phyloP scores from a whole-genome alignment of 2,797 vertebrate genomes.

The Lithobates sylvaticus region DNA sequence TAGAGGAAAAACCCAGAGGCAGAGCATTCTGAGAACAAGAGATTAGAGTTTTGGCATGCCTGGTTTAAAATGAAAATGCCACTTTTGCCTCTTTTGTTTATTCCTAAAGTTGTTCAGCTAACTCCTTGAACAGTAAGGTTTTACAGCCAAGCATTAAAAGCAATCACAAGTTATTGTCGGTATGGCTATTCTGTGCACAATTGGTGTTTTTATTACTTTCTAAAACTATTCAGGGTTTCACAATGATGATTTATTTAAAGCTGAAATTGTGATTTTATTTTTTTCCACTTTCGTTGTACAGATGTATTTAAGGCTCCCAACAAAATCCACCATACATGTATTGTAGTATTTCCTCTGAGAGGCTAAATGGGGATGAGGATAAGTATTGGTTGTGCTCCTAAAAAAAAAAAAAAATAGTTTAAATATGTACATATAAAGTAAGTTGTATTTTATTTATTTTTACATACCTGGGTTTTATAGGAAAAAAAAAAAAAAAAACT shows the following conservation, averaged over 20 bases:
- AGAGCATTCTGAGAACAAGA: constrained; percentile 55
- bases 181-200: constrained; percentile 36
- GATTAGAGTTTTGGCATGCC: constrained; percentile 59
- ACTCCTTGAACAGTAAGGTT: constrained; percentile 47
- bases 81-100: constrained; percentile 59
- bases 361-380: background rate
- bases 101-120: constrained; percentile 55
- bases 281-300: constrained; percentile 10
- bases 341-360: background rate
- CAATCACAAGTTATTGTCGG: constrained; percentile 52
- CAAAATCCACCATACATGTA: background rate
- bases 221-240: constrained; percentile 32
- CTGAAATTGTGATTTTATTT: constrained; percentile 13
- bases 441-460: too few species aligned
- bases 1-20: constrained; percentile 59
- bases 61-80: constrained; percentile 58
- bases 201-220: constrained; percentile 30
- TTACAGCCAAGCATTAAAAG: constrained; percentile 52
- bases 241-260: constrained; percentile 21
- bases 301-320: background rate
- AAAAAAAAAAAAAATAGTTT: too few species aligned
- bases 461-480: too few species aligned
- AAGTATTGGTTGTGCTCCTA: background rate
- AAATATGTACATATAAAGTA: too few species aligned
- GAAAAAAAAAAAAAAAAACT: too few species aligned